A percentile compares a stretch with the other conserved stretches of the same genome.
These are phyloP conservation scores for Harmothoe impar DNA, from an alignment of 2,888 invertebrate species.

Conservation along the genomic window DNA sequence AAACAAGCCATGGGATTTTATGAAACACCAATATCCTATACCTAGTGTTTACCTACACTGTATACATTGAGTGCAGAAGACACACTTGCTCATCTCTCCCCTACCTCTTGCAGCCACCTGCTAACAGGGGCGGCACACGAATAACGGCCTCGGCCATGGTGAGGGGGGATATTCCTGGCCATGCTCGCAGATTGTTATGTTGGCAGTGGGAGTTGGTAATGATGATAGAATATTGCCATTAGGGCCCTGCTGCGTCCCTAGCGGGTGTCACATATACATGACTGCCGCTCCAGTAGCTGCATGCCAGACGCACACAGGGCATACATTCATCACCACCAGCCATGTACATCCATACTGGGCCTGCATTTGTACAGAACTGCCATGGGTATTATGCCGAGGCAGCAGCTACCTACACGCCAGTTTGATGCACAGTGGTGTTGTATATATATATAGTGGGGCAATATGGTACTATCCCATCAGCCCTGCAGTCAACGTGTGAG, in stretches of 20 bases:
- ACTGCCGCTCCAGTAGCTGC: not conserved
- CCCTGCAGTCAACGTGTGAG: too few species aligned
- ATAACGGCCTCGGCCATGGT: too few species aligned
- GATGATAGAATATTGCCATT: constrained; percentile 29
- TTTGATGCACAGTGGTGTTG: not conserved
- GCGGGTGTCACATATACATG: not conserved
- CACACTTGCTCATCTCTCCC: too few species aligned
- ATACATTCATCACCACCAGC: not conserved
- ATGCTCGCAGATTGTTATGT: not conserved
- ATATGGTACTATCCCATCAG: too few species aligned
- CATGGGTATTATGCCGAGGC: not conserved
- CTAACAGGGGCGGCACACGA: too few species aligned
- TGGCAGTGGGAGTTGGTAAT: constrained; percentile 3
- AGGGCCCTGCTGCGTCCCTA: not conserved
- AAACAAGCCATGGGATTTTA: too few species aligned
- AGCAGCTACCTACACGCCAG: not conserved
- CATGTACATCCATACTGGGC: not conserved
- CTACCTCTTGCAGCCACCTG: too few species aligned
- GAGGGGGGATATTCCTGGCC: too few species aligned
- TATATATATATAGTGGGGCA: too few species aligned
- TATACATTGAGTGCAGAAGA: too few species aligned
- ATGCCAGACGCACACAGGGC: not conserved
- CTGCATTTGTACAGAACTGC: not conserved
- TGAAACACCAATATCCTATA: too few species aligned
- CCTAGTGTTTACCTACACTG: too few species aligned